phyloP scores from a whole-genome alignment of 2,113 vertebrate genomes.

The Microcebus griseorufus region DNA sequence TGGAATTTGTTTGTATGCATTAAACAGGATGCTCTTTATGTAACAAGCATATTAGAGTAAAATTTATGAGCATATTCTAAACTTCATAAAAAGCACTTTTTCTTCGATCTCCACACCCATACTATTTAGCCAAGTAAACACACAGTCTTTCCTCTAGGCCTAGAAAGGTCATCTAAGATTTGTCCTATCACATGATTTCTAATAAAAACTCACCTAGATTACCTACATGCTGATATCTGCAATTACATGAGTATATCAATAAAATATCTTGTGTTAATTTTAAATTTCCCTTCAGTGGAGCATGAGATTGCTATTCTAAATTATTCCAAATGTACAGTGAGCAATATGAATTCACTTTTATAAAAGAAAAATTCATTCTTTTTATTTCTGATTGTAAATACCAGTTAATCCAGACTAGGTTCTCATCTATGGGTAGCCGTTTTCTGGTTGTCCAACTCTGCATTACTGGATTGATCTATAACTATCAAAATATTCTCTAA shows the following conservation, averaged over 20 bases:
- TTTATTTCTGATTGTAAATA: constrained; percentile 37
- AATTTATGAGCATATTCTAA: not conserved
- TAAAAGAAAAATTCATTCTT: not conserved
- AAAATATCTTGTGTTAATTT: not conserved
- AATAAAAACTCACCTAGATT: constrained; percentile 36
- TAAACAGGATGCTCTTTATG: constrained; percentile 53
- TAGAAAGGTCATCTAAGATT: constrained; percentile 13
- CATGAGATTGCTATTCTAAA: constrained; percentile 9
- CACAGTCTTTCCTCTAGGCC: not conserved
- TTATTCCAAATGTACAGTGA: not conserved
- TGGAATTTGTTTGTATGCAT: not conserved
- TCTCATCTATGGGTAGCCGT: not conserved
- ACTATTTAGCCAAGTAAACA: not conserved
- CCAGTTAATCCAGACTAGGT: not conserved
- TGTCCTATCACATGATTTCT: not conserved
- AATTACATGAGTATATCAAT: not conserved
- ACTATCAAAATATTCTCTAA: not conserved
- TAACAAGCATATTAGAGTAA: not conserved
- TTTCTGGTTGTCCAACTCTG: not conserved
- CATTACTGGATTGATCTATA: not conserved
- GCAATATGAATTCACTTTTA: constrained; percentile 22
- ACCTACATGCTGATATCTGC: not conserved
- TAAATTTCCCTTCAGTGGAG: not conserved
- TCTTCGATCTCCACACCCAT: not conserved
- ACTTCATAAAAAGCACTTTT: constrained; percentile 33